Conservation (phyloP, 2,113 vertebrate species). For the Rhabdomys dilectus region DNA sequence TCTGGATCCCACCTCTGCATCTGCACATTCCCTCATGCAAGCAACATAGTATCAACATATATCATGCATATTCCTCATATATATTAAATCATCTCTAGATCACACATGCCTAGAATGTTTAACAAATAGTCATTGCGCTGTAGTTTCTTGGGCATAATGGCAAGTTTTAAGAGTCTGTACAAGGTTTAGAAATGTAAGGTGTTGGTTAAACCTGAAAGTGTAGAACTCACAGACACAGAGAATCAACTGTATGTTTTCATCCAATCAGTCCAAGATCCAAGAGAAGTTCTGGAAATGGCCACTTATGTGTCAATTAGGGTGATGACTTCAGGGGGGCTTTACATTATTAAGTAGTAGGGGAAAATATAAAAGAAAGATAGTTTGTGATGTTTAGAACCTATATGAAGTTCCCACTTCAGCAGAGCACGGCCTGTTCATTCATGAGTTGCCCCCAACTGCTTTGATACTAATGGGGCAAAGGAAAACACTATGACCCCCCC, state of each 20-base stretch:
- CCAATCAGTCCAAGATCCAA: neutral
- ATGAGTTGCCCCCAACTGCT: fast-evolving
- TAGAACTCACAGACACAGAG: neutral
- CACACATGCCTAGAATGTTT: neutral
- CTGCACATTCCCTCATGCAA: neutral
- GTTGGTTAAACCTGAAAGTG: neutral
- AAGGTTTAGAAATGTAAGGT: neutral
- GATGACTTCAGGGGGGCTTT: neutral
- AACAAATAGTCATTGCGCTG: neutral
- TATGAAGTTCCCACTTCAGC: neutral
- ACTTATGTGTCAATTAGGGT: neutral
- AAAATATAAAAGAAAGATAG: neutral
- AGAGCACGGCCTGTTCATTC: neutral
- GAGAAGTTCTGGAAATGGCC: neutral
- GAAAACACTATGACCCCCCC: fast-evolving
- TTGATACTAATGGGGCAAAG: fast-evolving
- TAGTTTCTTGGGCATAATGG: neutral
- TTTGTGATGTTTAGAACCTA: neutral
- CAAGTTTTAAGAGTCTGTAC: neutral
- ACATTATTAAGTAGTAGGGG: neutral
- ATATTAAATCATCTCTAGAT: neutral
- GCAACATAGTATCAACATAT: neutral
- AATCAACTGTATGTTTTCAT: neutral
- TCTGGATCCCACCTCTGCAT: neutral
- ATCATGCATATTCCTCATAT: neutral